Percentiles rank a stretch among this genome's conserved stretches.
These are phyloP conservation scores for Trachymyrmex cornetzi DNA, from an alignment of 1,140 invertebrate genomes.

Conservation along the genomic window DNA sequence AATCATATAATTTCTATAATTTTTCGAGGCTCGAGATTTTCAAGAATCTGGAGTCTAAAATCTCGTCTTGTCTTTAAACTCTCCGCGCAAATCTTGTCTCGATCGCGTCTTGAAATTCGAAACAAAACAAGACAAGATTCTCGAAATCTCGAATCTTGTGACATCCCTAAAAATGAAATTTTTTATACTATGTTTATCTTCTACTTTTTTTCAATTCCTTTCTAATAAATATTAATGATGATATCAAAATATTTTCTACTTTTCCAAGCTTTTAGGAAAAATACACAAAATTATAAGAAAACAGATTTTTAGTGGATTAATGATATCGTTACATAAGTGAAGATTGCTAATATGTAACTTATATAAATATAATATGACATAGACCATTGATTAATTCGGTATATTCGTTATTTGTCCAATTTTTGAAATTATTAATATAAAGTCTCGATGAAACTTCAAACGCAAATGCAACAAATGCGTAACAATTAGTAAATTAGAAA, in stretches of 20 bases:
- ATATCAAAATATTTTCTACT: conserved; percentile 8
- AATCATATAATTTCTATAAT: too few relatives aligned
- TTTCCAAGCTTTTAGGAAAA: not conserved
- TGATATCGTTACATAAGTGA: not conserved
- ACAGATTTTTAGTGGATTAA: not conserved
- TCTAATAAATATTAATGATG: conserved; percentile 10
- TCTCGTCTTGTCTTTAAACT: too few relatives aligned
- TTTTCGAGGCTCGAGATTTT: too few relatives aligned
- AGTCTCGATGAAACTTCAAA: not conserved
- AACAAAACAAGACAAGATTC: too few relatives aligned
- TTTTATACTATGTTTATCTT: not conserved
- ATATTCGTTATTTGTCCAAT: not conserved
- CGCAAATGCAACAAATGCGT: not conserved
- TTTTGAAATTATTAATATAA: not conserved
- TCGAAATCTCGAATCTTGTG: too few relatives aligned
- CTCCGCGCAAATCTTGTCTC: too few relatives aligned
- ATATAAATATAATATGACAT: not conserved
- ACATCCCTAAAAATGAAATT: too few relatives aligned
- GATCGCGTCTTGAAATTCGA: too few relatives aligned
- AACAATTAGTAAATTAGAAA: not conserved
- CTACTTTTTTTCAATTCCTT: not conserved
- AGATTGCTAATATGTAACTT: not conserved
- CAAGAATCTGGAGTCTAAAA: too few relatives aligned
- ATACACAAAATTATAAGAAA: not conserved
- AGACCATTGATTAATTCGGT: not conserved